Percentiles rank a stretch among this genome's conserved stretches.
phyloP scores from a whole-genome alignment of 2,888 invertebrate genomes.

The Nephrocerus scutellatus region DNA sequence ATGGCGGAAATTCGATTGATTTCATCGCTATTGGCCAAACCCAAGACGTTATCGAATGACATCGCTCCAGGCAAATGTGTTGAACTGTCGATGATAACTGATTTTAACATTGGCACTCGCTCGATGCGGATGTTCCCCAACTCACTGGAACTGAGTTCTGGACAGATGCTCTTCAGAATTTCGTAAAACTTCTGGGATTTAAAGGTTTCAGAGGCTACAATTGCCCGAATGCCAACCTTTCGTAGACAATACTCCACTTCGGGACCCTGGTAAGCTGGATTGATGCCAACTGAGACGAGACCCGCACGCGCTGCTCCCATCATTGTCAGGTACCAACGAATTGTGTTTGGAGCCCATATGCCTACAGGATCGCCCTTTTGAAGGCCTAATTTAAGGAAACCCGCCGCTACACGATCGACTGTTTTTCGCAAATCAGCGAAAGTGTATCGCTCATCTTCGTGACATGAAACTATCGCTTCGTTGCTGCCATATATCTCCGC shows the following conservation, averaged over 20 bases:
- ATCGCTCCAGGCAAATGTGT: constrained; percentile 46
- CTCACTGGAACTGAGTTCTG: constrained; percentile 49
- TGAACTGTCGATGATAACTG: constrained; percentile 53
- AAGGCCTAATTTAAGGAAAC: constrained; percentile 62
- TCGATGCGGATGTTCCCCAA: constrained; percentile 49
- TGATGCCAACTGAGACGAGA: constrained; percentile 66
- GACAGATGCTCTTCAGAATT: constrained; percentile 55
- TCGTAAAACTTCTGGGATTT: constrained; percentile 62
- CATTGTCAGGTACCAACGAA: constrained; percentile 68
- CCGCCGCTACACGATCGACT: constrained; percentile 62
- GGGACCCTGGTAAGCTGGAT: constrained; percentile 62
- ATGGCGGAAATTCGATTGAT: constrained; percentile 29
- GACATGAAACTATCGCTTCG: constrained; percentile 54
- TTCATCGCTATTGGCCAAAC: constrained; percentile 26
- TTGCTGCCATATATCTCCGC: constrained; percentile 52
- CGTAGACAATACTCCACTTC: constrained; percentile 68
- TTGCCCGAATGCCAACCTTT: constrained; percentile 61
- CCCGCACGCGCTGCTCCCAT: constrained; percentile 67
- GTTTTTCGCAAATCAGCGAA: constrained; percentile 50
- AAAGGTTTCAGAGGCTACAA: constrained; percentile 58
- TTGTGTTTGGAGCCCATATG: constrained; percentile 70
- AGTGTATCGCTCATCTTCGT: constrained; percentile 51
- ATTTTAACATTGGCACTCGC: constrained; percentile 50
- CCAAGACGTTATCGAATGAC: constrained; percentile 47
- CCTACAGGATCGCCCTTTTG: constrained; percentile 67